phyloP scores from a whole-genome alignment of 2,797 vertebrate genomes.

The Gallinago nigripennis region DNA sequence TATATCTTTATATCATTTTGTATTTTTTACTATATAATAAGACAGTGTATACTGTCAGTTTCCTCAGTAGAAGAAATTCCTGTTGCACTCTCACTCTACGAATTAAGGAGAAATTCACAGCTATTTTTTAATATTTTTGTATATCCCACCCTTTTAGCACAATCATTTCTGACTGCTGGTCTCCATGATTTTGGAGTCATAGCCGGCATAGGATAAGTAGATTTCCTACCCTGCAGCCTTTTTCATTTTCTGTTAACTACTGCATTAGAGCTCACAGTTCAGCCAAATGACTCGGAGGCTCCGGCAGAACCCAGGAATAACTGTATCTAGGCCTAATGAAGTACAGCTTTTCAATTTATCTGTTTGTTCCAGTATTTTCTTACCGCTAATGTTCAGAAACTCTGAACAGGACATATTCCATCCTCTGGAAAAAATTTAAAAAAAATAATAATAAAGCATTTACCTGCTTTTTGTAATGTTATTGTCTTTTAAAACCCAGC shows the following conservation, averaged over 20 bases:
- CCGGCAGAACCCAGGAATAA: not conserved
- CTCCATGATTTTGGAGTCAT: not conserved
- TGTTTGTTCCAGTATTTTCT: not conserved
- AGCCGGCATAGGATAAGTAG: not conserved
- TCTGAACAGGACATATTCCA: not conserved
- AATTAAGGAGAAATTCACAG: not conserved
- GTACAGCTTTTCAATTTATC: conserved; percentile 21
- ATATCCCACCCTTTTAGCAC: not conserved
- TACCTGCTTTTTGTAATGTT: not conserved
- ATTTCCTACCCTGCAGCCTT: conserved; percentile 9
- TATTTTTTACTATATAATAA: not conserved
- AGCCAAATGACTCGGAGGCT: not conserved
- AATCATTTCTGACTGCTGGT: not conserved
- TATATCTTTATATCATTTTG: not conserved
- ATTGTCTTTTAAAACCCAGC: not conserved
- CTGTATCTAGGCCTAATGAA: conserved; percentile 12
- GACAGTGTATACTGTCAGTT: not conserved
- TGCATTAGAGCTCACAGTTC: conserved; percentile 21
- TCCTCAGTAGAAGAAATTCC: not conserved
- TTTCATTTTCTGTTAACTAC: conserved; percentile 26
- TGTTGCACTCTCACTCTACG: not conserved
- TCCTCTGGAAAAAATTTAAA: not conserved
- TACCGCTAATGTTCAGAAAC: not conserved
- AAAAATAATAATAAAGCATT: not conserved
- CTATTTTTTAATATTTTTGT: not conserved